Percentiles rank a stretch among this genome's conserved stretches.
Evolutionary conservation across 92 coral and sea anemone species (phyloP).

Genomic region (Paramuricea clavata): DNA sequence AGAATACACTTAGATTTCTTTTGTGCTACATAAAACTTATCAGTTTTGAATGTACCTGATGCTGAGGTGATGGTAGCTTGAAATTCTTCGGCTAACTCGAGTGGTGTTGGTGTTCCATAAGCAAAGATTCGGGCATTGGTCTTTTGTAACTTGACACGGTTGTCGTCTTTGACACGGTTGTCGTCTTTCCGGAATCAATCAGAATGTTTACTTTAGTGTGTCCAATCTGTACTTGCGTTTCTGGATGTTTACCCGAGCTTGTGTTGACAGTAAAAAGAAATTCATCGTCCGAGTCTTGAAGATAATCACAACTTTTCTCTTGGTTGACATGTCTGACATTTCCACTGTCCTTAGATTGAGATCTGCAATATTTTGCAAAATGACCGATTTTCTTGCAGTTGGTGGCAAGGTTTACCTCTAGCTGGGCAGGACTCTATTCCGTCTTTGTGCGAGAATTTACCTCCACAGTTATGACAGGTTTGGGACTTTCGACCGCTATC

Average conservation of each 20-base stretch:
- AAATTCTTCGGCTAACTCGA: conserved; percentile 49
- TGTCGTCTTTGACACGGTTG: not conserved
- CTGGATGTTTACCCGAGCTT: conserved; percentile 25
- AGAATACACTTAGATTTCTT: conserved; percentile 31
- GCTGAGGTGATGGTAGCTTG: conserved; percentile 35
- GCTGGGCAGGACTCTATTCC: not conserved
- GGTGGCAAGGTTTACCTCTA: conserved; percentile 2
- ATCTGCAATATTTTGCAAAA: conserved; percentile 1
- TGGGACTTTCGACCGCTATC: not conserved
- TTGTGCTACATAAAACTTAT: conserved; percentile 47
- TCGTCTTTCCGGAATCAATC: conserved; percentile 65
- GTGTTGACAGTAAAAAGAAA: conserved; percentile 22
- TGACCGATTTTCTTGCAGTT: conserved; percentile 8
- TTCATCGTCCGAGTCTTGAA: conserved; percentile 48
- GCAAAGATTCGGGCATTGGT: conserved; percentile 19
- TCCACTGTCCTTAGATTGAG: not conserved
- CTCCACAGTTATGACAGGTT: conserved; percentile 13
- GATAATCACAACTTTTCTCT: too few relatives aligned
- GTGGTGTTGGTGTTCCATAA: conserved; percentile 46
- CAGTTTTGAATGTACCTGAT: conserved; percentile 37
- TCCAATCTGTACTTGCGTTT: conserved; percentile 31
- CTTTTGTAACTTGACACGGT: not conserved
- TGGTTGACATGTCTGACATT: not conserved
- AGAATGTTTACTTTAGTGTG: conserved; percentile 34
- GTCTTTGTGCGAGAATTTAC: conserved; percentile 1